Evolutionary conservation across 1,140 invertebrate genomes (phyloP).

Genomic region (Cotesia vestalis): DNA sequence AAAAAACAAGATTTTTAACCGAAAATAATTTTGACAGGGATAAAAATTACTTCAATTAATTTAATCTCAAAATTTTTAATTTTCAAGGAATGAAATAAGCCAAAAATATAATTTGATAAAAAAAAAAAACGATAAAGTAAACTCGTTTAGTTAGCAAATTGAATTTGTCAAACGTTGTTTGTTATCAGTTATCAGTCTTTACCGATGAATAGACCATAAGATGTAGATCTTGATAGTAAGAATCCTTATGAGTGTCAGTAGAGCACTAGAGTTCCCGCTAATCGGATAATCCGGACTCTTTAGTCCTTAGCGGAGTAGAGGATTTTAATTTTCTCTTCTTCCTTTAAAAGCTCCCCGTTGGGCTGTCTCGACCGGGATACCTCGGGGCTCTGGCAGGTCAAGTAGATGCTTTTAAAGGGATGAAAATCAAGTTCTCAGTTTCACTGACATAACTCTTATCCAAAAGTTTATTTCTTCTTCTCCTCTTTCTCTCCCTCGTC

Average conservation of each 20-base stretch:
- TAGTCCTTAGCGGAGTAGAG: background rate
- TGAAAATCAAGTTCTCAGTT: slow-evolving; percentile 27
- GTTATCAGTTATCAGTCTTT: background rate
- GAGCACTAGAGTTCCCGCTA: slow-evolving; percentile 21
- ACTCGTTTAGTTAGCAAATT: too few species aligned
- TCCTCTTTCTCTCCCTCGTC: too few species aligned
- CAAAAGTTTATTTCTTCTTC: background rate
- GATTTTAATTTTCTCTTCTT: slow-evolving; percentile 31
- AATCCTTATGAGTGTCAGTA: slow-evolving; percentile 28
- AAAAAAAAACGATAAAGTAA: too few species aligned
- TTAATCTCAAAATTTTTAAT: too few species aligned
- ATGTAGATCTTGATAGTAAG: slow-evolving; percentile 1
- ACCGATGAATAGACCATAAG: background rate
- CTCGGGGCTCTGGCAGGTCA: slow-evolving; percentile 13
- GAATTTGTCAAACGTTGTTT: background rate
- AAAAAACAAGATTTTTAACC: too few species aligned
- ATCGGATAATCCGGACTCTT: slow-evolving; percentile 34
- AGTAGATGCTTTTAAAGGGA: slow-evolving; percentile 26
- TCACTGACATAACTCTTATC: slow-evolving; percentile 10
- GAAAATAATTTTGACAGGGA: too few species aligned
- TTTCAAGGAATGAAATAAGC: too few species aligned
- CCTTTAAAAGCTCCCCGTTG: slow-evolving; percentile 10
- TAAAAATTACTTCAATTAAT: too few species aligned
- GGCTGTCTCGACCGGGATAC: too few species aligned
- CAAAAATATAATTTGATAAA: too few species aligned